Conservation (phyloP, 2,797 vertebrate species). For the Anomalospiza imberbis region DNA sequence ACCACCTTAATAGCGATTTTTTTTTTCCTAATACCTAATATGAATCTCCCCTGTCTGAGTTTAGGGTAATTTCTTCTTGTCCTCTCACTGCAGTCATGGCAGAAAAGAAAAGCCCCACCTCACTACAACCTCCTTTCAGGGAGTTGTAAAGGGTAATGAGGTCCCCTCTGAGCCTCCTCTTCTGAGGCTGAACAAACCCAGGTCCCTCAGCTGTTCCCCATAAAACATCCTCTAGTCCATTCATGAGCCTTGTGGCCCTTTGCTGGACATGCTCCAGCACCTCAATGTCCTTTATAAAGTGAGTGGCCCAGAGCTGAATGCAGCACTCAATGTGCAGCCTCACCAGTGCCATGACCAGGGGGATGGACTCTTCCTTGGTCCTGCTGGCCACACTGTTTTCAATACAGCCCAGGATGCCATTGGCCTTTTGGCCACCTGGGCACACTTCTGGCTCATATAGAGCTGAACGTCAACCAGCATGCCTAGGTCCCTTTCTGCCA, state of each 20-base stretch:
- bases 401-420: not conserved
- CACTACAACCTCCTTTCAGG: not conserved
- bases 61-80: not conserved
- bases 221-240: not conserved
- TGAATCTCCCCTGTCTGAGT: not conserved
- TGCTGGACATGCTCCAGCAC: not conserved
- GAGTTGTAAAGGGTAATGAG: rapidly evolving
- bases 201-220: not conserved
- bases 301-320: not conserved
- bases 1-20: not conserved
- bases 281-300: not conserved
- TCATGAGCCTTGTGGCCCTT: not conserved
- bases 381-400: not conserved
- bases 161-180: not conserved
- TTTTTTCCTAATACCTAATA: not conserved
- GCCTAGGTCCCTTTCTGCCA: not conserved
- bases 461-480: not conserved
- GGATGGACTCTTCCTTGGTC: not conserved
- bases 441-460: not conserved
- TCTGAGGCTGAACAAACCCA: not conserved
- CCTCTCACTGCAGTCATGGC: not conserved
- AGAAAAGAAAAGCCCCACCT: rapidly evolving
- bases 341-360: not conserved
- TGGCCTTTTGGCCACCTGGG: not conserved
- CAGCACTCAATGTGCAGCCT: rapidly evolving